Base-by-base conservation (phyloP, 2,888 invertebrate genomes). In the Aspidiotus destructor region DNA sequence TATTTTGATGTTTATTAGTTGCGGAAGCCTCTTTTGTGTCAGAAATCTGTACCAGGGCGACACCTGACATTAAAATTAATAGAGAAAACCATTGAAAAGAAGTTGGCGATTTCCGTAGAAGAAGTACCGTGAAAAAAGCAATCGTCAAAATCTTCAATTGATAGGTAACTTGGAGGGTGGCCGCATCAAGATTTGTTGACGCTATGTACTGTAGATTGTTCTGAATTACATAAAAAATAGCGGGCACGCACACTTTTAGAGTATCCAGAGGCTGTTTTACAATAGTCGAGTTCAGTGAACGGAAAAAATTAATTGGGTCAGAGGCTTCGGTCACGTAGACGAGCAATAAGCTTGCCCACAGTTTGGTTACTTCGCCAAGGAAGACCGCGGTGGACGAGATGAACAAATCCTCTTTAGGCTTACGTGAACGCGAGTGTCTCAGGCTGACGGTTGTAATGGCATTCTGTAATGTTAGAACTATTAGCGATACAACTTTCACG, bases 151-250 rank as follows among this genome's bases (percentile, higher is more conserved):
- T 90, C 80, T 98, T 98, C 72, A 98, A 79, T 78, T 98, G 98
- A 81, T 98, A 98, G 69, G 97, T 95, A 10, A 98, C 92, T 85
- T 99, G 99, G 82, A 96, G 94, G 52, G 99, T 99, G 16, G 98
- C 98, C 64, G 98, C 98, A 81, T 99, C 98, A 74, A 99, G 82
- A 82, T 99, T 95, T 7, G 96, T 92, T 41, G 97, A 92, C 1
- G 98, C 96, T 40, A 99, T 84, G 78, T 97, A 99, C 13, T 99
- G 83, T 71, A 99, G 82, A 81, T 99, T 99, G 78, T 99, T 99
- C 79, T 99, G 99, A 72, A 99, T 80, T 62, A 94, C 88, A 77
- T 99, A 99, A 2, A 98, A 85, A 74, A 97, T 82, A 0, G 98
- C 95, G 68, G 98, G 98, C 68, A 99, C 89, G 74, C 92, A 92